A percentile compares a stretch with the other conserved stretches of the same genome.
phyloP scores from a whole-genome alignment of 2,113 vertebrate genomes.

The Cavia porcellus region DNA sequence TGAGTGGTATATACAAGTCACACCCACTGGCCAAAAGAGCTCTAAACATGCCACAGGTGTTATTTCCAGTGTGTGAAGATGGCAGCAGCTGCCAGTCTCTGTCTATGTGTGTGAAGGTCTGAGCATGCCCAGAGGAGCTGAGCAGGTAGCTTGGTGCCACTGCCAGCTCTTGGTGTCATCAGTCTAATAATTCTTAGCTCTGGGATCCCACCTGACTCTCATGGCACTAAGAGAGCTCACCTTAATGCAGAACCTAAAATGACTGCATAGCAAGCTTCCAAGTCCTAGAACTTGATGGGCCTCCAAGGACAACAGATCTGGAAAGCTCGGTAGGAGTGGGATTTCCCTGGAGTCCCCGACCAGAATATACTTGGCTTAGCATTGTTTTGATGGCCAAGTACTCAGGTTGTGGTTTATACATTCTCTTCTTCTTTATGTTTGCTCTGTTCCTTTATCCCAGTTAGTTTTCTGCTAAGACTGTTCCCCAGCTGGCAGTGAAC shows the following conservation, averaged over 20 bases:
- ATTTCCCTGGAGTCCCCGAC: not conserved
- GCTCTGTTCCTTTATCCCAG: not conserved
- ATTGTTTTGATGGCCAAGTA: not conserved
- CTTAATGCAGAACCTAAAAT: not conserved
- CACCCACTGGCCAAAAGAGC: not conserved
- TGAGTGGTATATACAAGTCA: not conserved
- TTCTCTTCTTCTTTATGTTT: not conserved
- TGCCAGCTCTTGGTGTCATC: not conserved
- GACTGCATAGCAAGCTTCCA: not conserved
- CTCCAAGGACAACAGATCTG: not conserved
- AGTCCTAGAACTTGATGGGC: not conserved
- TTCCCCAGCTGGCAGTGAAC: not conserved
- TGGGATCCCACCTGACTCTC: not conserved
- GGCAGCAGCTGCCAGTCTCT: not conserved
- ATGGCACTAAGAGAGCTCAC: not conserved
- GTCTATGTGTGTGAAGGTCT: not conserved
- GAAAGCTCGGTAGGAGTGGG: not conserved
- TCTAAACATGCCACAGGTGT: not conserved
- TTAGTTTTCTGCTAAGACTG: conserved; percentile 27
- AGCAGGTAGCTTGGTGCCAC: not conserved
- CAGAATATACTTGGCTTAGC: not conserved
- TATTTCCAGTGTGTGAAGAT: not conserved
- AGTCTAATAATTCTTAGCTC: not conserved
- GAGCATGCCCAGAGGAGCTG: not conserved
- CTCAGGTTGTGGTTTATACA: not conserved